A percentile compares a stretch with the other conserved stretches of the same genome.
Evolutionary conservation across 2,113 vertebrate species (phyloP).

Genomic region (Trinectes maculatus): DNA sequence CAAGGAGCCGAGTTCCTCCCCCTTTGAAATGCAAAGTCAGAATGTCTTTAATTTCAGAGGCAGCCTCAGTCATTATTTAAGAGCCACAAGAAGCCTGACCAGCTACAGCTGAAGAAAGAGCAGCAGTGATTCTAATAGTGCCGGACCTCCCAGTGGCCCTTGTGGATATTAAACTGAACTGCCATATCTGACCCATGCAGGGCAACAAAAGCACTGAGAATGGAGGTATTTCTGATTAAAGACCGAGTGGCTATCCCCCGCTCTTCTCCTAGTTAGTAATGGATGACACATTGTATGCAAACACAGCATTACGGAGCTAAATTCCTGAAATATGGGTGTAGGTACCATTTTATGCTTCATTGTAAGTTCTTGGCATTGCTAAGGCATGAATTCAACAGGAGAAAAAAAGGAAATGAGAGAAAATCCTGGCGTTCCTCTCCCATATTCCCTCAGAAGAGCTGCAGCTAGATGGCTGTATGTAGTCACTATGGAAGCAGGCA

Average conservation of each 20-base stretch:
- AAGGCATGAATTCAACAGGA: constrained; percentile 13
- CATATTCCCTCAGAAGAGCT: constrained; percentile 51
- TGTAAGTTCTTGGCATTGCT: constrained; percentile 38
- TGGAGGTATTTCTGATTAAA: constrained; percentile 80
- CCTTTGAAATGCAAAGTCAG: constrained; percentile 78
- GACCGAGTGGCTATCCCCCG: constrained; percentile 69
- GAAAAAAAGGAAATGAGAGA: constrained; percentile 32
- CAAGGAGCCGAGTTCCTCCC: constrained; percentile 50
- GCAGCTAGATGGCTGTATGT: constrained; percentile 84
- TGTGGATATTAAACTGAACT: constrained; percentile 80
- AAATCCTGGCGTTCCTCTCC: constrained; percentile 31
- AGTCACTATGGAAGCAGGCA: constrained; percentile 71
- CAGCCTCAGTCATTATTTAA: constrained; percentile 55
- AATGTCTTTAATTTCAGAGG: constrained; percentile 64
- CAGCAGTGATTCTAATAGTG: constrained; percentile 66
- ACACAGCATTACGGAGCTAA: constrained; percentile 29
- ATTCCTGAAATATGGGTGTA: constrained; percentile 27
- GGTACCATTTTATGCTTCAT: constrained; percentile 22
- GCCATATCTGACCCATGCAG: constrained; percentile 74
- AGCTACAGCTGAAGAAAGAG: constrained; percentile 45
- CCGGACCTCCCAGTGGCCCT: constrained; percentile 75
- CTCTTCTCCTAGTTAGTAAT: constrained; percentile 27
- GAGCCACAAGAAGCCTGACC: constrained; percentile 47
- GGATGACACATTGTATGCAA: constrained; percentile 38
- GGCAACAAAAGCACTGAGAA: constrained; percentile 78